Evolutionary conservation across 2,888 invertebrate genomes (phyloP).

Genomic region (Acheta domesticus): DNA sequence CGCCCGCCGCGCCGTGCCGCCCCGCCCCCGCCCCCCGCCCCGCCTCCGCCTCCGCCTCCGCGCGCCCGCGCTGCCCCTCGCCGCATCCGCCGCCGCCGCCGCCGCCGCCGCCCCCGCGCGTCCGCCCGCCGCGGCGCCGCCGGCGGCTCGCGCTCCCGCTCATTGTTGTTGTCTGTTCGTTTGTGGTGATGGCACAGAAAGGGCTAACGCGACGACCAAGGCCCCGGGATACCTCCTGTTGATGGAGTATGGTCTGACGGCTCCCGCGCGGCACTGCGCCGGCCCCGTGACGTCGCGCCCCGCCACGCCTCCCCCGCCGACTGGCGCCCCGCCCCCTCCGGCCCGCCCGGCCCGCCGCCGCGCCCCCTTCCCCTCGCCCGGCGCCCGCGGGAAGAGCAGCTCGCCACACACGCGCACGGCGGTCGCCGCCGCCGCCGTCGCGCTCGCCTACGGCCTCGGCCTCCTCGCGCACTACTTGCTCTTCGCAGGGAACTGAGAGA

Average conservation of each 20-base stretch:
- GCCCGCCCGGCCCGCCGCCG: too few relatives aligned
- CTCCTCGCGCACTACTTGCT: too few relatives aligned
- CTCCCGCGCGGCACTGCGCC: conserved; percentile 32
- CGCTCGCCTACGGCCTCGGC: too few relatives aligned
- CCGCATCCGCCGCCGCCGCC: background rate
- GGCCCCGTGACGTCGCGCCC: conserved; percentile 33
- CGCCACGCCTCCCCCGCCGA: background rate
- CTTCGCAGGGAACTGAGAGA: too few relatives aligned
- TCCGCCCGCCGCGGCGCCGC: background rate
- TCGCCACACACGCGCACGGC: too few relatives aligned
- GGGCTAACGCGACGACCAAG: conserved; percentile 51
- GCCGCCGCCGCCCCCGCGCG: background rate
- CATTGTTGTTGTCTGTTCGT: background rate
- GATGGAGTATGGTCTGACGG: conserved; percentile 22
- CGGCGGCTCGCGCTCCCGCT: conserved; percentile 24
- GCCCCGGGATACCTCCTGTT: conserved; percentile 38
- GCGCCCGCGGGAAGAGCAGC: too few relatives aligned
- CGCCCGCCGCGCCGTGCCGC: background rate
- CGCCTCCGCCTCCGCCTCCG: background rate
- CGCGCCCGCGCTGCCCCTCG: background rate
- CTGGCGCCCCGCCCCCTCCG: background rate
- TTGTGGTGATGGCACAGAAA: conserved; percentile 40
- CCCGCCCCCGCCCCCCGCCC: background rate
- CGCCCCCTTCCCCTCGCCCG: too few relatives aligned
- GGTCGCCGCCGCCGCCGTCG: too few relatives aligned